Conservation (phyloP, 1,140 invertebrate genomes). For the Drosophila gunungcola region DNA sequence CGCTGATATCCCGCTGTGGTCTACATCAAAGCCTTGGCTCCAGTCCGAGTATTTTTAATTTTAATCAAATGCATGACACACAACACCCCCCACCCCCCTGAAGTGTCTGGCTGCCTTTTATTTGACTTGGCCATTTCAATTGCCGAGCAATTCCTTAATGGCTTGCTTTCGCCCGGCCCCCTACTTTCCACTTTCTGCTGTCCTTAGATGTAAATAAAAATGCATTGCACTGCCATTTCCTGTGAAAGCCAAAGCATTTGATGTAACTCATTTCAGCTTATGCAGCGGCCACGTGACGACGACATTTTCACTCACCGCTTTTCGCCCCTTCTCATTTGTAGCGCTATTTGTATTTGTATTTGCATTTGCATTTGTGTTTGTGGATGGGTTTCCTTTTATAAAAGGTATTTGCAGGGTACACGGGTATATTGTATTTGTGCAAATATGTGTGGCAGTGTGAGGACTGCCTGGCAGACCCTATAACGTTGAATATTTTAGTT, state of each 20-base stretch:
- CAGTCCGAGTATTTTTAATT: conserved; percentile 59
- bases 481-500: not conserved
- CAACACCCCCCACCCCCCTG: not conserved
- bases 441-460: not conserved
- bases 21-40: conserved; percentile 66
- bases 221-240: conserved; percentile 74
- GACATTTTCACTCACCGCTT: conserved; percentile 13
- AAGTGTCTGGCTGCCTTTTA: conserved; percentile 31
- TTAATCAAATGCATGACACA: conserved; percentile 73
- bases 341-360: conserved; percentile 43
- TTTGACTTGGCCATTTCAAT: conserved; percentile 72
- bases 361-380: conserved; percentile 31
- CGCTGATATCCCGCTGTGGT: conserved; percentile 28
- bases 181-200: not conserved
- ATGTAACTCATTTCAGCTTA: conserved; percentile 75
- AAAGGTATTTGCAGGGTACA: conserved; percentile 8
- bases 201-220: conserved; percentile 74
- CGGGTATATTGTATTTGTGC: conserved; percentile 5
- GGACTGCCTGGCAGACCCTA: not conserved
- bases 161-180: conserved; percentile 34
- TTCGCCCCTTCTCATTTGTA: conserved; percentile 11
- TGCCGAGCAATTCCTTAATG: conserved; percentile 81
- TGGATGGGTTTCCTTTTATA: conserved; percentile 11
- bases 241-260: conserved; percentile 78
- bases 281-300: conserved; percentile 63